phyloP scores from a whole-genome alignment of 2,113 vertebrate genomes.

The Neofelis nebulosa region DNA sequence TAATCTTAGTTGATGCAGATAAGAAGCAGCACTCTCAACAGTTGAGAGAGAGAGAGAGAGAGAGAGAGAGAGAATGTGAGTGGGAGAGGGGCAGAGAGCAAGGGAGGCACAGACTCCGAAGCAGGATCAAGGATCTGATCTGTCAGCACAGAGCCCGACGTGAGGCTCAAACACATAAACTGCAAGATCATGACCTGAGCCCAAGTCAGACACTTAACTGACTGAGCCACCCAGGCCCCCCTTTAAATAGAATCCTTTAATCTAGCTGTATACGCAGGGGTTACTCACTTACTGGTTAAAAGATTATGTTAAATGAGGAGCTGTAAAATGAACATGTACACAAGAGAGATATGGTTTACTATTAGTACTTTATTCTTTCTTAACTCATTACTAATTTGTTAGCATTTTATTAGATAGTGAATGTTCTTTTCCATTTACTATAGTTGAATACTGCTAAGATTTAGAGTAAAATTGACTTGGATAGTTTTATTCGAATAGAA shows the following conservation, averaged over 20 bases:
- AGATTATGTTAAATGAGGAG: background rate
- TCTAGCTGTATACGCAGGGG: background rate
- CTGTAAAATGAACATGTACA: background rate
- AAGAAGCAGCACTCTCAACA: background rate
- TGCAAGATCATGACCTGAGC: no score
- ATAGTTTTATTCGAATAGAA: background rate
- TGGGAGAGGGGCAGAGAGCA: no score
- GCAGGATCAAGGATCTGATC: no score
- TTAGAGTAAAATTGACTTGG: background rate
- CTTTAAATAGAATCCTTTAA: background rate
- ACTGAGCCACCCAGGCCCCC: no score
- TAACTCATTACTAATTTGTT: constrained; percentile 23
- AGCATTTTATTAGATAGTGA: background rate
- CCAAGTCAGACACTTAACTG: no score
- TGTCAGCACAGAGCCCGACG: no score
- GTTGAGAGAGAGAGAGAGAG: no score
- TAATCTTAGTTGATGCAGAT: background rate
- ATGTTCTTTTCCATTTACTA: background rate
- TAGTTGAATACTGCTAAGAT: background rate
- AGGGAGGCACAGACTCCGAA: no score
- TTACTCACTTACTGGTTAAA: background rate
- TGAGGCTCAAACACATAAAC: no score
- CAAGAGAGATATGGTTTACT: background rate
- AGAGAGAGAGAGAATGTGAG: no score
- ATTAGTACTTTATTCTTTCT: background rate